Conservation (phyloP, 2,113 vertebrate species). For the Periophthalmus modestus region DNA sequence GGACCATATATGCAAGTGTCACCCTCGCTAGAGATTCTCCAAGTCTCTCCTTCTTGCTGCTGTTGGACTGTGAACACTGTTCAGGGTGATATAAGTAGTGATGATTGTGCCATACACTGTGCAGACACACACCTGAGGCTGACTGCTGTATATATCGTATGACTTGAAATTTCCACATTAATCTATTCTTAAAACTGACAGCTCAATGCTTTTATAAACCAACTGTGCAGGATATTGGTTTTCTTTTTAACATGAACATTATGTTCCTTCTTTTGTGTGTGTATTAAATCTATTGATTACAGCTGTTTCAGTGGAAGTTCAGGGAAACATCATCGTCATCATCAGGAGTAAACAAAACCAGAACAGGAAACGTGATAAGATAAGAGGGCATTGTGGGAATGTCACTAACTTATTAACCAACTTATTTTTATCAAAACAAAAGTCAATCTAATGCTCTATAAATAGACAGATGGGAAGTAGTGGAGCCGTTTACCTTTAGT, state of each 20-base stretch:
- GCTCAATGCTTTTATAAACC: not conserved
- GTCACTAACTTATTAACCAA: conserved; percentile 11
- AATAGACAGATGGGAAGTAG: not conserved
- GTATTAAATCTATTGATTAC: conserved; percentile 55
- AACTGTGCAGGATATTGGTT: conserved; percentile 15
- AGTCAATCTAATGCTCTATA: not conserved
- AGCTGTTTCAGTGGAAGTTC: conserved; percentile 36
- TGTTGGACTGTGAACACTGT: too few relatives aligned
- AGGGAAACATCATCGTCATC: conserved; percentile 37
- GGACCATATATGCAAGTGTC: too few relatives aligned
- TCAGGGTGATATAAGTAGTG: not conserved
- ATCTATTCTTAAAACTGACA: not conserved
- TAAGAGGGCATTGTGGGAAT: conserved; percentile 25
- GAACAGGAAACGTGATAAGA: conserved; percentile 18
- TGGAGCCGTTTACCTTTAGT: conserved; percentile 87
- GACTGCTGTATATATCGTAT: too few relatives aligned
- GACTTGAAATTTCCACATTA: too few relatives aligned
- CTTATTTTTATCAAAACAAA: conserved; percentile 3
- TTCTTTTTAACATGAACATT: conserved; percentile 51
- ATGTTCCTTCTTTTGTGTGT: conserved; percentile 58
- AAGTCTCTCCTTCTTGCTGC: too few relatives aligned
- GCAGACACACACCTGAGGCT: too few relatives aligned
- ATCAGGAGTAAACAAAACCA: conserved; percentile 36
- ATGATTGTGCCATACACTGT: not conserved
- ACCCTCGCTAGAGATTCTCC: too few relatives aligned